Percentiles rank a stretch among this genome's conserved stretches.
These are phyloP conservation scores for Sarcophaga rosellei DNA, from an alignment of 2,888 invertebrate genomes.

Conservation along the genomic window DNA sequence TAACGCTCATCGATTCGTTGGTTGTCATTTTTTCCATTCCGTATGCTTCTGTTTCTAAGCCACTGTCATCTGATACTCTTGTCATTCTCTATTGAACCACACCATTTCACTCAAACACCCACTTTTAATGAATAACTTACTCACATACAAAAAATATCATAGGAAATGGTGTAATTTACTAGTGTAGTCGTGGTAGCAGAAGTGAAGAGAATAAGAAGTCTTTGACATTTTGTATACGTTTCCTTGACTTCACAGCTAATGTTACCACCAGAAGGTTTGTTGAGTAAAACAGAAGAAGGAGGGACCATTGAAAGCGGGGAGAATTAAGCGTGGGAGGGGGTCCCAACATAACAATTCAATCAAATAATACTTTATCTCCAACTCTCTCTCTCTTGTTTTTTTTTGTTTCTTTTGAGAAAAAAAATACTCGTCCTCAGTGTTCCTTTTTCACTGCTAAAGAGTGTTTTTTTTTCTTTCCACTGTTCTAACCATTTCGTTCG, in stretches of 20 bases:
- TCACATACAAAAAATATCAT: no score
- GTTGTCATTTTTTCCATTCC: no score
- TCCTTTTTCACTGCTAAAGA: neutral
- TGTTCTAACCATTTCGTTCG: neutral
- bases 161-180: neutral
- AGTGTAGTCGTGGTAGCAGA: neutral
- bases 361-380: neutral
- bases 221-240: conserved; percentile 59
- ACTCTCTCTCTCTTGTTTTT: neutral
- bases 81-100: no score
- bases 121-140: no score
- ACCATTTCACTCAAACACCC: no score
- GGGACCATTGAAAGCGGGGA: neutral
- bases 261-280: conserved; percentile 44
- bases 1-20: no score
- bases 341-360: neutral
- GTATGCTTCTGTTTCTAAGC: no score
- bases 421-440: neutral
- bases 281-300: conserved; percentile 30
- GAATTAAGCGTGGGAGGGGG: conserved; percentile 16
- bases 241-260: conserved; percentile 60
- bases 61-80: no score
- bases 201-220: conserved; percentile 31
- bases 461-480: neutral
- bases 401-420: neutral